Evolutionary conservation across 2,797 vertebrate genomes (phyloP).

Genomic region (Eurystomus glaucurus): DNA sequence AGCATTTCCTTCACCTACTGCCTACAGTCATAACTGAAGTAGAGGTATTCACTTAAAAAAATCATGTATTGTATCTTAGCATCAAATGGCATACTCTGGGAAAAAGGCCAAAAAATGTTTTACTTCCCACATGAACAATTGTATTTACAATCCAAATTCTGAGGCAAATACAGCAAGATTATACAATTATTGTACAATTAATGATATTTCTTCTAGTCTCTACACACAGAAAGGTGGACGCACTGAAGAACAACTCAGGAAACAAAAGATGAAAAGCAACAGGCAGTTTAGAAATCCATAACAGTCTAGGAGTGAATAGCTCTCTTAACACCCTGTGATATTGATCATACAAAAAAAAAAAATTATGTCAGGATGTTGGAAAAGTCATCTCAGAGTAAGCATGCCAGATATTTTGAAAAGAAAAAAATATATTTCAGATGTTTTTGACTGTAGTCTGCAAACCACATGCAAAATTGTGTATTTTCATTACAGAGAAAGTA

Average conservation of each 20-base stretch:
- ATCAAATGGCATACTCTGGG: neutral
- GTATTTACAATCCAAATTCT: neutral
- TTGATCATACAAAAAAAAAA: neutral
- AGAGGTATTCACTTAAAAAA: neutral
- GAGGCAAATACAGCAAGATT: neutral
- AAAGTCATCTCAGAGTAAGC: neutral
- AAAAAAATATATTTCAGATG: neutral
- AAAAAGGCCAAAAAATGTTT: neutral
- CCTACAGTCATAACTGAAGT: neutral
- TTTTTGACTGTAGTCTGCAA: neutral
- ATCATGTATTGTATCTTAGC: neutral
- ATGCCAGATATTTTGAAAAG: neutral
- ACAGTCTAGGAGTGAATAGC: neutral
- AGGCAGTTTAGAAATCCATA: neutral
- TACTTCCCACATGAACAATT: neutral
- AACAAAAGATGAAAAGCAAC: neutral
- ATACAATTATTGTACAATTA: neutral
- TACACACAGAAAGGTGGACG: neutral
- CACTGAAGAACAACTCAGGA: neutral
- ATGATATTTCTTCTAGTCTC: neutral
- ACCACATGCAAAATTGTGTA: neutral
- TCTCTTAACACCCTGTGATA: neutral
- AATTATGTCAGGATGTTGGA: neutral
- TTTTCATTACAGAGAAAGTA: neutral
- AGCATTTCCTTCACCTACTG: neutral